Base-by-base conservation (phyloP, 1,140 invertebrate genomes). In the Drosophila suzukii region DNA sequence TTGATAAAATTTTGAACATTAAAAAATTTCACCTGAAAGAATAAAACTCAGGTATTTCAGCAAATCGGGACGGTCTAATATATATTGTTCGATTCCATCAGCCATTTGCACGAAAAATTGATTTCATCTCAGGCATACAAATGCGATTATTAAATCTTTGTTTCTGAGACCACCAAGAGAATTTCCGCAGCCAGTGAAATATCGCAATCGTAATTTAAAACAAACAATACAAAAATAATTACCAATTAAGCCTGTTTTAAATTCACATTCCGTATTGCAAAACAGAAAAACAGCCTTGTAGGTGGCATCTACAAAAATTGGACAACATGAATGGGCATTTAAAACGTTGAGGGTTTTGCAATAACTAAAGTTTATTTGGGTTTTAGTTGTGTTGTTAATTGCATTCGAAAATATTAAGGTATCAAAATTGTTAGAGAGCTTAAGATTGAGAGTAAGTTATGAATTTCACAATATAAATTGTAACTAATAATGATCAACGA, bases 101-200 rank as follows among this genome's bases (percentile, higher is more conserved):
- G 10, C 15, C 24, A 20, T 63, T 47, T 50, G 6, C 65, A 34
- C 11, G 11, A 49, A 38, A 66, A 67, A 50, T n/a, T 1, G 15
- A n/a, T 50, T 27, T 38, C 50, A 67, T 43, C 36, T 36, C 38
- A 17, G 60, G 65, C 27, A 68, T 68, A 68, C 60, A 68, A 68
- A 68, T 68, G 60, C 17, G 60, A 30, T 43, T 66, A 68, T 68
- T 68, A 68, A 67, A 65, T 66, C n/a, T 51, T 36, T 41, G 36
- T 47, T 68, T 41, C 34, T 41, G 36, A 34, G 65, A 71, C 67
- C 67, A 71, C 51, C 65, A 41, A n/a, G 46, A 65, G 17, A 43
- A 44, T 30, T 65, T 34, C 27, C 46, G 30, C 13, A 43, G 27
- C 27, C 59, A 32, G 27, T 30, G 34, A 34, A 27, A 38, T 44